Evolutionary conservation across 2,888 invertebrate genomes (phyloP), one percentile per base, ranked within the genome.

Genomic region (Mythimna ferrago): DNA sequence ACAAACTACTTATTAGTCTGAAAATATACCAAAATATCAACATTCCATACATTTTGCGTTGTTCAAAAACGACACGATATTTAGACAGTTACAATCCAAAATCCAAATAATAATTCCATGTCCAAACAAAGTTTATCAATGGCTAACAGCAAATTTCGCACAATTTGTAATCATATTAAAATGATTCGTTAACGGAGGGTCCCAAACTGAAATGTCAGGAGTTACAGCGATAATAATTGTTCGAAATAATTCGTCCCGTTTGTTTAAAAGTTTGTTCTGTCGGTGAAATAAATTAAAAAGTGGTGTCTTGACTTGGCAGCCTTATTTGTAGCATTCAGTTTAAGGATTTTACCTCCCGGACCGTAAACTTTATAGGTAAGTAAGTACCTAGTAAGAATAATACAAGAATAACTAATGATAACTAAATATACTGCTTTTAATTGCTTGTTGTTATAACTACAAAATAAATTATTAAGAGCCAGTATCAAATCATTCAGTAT

Each of bases 81-180:
- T 80, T 38, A 2, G 19, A 71, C 76, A 60, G 6, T 53, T 35
- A 54, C 16, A 53, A 71, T 11, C 19, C 66, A 32, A 64, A 67
- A 57, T 32, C 38, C 65, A 38, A 67, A 48, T 64, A 73, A 66
- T 44, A 76, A 83, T 85, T 74, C 38, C 62, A 35, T 68, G 79
- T 73, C 10, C 16, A 68, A 76, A 79, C 66, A 69, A 70, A 73
- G n/a, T 76, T 81, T 81, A 77, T 65, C 54, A 77, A 77, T 71
- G 57, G 66, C 58, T 53, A 66, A 64, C 69, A 82, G 74, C 71
- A 70, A 76, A 84, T 80, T 78, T 35, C 51, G 71, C 48, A 54
- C 68, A 73, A 82, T 76, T 74, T 76, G 80, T 84, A 81, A 86
- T 86, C 72, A 79, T 73, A 81, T 85, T 81, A 82, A 84, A 85